phyloP scores from a whole-genome alignment of 1,140 invertebrate genomes.

The Triops cancriformis region DNA sequence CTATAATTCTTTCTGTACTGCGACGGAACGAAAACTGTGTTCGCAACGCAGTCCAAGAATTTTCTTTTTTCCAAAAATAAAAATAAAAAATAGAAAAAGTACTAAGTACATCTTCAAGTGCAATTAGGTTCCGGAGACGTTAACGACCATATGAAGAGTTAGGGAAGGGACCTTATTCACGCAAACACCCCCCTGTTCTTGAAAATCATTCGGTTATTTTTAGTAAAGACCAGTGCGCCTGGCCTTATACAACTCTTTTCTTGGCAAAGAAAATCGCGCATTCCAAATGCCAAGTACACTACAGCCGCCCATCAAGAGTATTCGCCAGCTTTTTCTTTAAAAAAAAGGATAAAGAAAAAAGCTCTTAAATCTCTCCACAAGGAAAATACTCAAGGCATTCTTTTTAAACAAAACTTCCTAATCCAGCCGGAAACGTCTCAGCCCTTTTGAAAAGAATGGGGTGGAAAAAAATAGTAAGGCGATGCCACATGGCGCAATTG shows the following conservation, averaged over 20 bases:
- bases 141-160: not conserved
- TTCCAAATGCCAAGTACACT: not conserved
- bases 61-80: too few relatives aligned
- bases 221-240: not conserved
- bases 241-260: not conserved
- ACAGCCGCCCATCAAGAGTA: not conserved
- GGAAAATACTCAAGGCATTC: not conserved
- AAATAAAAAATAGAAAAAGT: not conserved
- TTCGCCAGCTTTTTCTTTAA: not conserved
- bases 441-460: not conserved
- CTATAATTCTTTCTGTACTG: too few relatives aligned
- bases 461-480: not conserved
- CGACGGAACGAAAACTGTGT: too few relatives aligned
- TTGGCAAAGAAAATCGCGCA: constrained; percentile 1
- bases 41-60: too few relatives aligned
- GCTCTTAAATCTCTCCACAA: not conserved
- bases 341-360: too few relatives aligned
- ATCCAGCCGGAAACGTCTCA: not conserved
- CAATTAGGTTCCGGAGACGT: not conserved
- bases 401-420: not conserved
- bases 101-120: not conserved
- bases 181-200: not conserved
- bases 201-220: constrained; percentile 1
- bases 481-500: not conserved
- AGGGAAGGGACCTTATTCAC: not conserved